Evolutionary conservation across 2,888 invertebrate genomes (phyloP).

Genomic region (Eurois occulta): DNA sequence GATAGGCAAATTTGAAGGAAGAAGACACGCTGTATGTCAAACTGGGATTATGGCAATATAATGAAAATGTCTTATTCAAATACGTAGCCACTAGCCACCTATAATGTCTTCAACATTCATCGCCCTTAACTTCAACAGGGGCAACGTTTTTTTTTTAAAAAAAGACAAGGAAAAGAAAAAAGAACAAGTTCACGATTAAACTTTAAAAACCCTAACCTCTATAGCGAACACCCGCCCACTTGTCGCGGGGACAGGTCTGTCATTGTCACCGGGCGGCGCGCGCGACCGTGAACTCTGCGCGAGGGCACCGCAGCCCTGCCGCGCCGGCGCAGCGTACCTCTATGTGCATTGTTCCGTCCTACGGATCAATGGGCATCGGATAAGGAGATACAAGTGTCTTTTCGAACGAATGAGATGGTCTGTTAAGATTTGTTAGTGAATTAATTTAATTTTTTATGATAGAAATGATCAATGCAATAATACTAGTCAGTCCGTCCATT

Average conservation of each 20-base stretch:
- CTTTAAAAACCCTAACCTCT: slow-evolving; percentile 17
- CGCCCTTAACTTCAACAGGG: no score
- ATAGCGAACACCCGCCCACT: slow-evolving; percentile 42
- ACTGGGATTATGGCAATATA: not conserved
- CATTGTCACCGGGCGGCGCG: slow-evolving; percentile 63
- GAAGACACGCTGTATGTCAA: not conserved
- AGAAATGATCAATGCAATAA: not conserved
- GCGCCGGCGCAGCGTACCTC: slow-evolving; percentile 55
- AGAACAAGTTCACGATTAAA: not conserved
- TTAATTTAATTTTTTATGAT: not conserved
- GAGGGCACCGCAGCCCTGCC: slow-evolving; percentile 66
- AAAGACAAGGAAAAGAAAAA: no score
- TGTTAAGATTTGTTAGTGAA: not conserved
- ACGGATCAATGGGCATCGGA: slow-evolving; percentile 48
- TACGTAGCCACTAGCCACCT: no score
- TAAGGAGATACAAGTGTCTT: slow-evolving; percentile 42
- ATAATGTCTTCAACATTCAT: no score
- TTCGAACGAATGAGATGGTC: slow-evolving; percentile 7
- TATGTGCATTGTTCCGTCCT: slow-evolving; percentile 46
- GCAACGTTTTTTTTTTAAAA: no score
- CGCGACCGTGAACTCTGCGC: slow-evolving; percentile 74
- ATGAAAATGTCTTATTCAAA: no score
- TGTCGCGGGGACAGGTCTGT: slow-evolving; percentile 57
- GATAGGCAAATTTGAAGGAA: not conserved
- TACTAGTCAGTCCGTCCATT: not conserved